phyloP scores from a whole-genome alignment of 2,888 invertebrate species.

The Tolmerus cingulatus region DNA sequence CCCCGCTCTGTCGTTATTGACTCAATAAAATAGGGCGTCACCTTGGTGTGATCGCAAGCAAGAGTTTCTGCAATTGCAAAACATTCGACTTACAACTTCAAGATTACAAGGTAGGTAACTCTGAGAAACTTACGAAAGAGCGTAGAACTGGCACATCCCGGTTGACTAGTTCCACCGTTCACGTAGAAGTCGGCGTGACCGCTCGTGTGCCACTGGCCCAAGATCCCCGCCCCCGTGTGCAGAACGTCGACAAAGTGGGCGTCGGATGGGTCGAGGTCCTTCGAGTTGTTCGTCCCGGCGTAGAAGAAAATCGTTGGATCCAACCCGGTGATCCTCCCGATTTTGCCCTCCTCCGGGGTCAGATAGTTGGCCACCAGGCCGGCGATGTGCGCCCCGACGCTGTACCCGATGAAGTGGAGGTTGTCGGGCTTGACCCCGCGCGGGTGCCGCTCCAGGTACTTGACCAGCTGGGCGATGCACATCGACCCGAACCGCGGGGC shows the following conservation, averaged over 20 bases:
- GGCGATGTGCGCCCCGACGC: conserved; percentile 86
- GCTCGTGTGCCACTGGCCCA: conserved; percentile 89
- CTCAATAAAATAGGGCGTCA: conserved; percentile 89
- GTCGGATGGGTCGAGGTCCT: conserved; percentile 80
- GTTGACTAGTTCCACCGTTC: conserved; percentile 86
- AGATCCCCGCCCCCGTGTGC: conserved; percentile 86
- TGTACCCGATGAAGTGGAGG: conserved; percentile 84
- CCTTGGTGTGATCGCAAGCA: conserved; percentile 89
- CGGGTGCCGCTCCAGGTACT: conserved; percentile 80
- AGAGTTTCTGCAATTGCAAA: conserved; percentile 73
- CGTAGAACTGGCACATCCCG: conserved; percentile 83
- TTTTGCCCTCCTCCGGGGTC: conserved; percentile 71
- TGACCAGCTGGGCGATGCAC: conserved; percentile 82
- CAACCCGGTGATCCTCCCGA: conserved; percentile 85
- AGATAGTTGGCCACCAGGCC: conserved; percentile 83
- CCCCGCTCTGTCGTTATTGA: conserved; percentile 81
- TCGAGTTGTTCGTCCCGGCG: conserved; percentile 80
- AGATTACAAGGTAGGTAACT: background rate
- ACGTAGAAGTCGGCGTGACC: conserved; percentile 91
- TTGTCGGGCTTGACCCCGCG: conserved; percentile 77
- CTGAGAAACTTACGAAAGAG: conserved; percentile 74
- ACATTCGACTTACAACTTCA: background rate
- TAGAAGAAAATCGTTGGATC: conserved; percentile 89
- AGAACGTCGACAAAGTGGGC: conserved; percentile 84
- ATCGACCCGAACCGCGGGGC: conserved; percentile 71